Conservation (phyloP, 2,888 invertebrate genomes). For the Peribatodes rhomboidaria region DNA sequence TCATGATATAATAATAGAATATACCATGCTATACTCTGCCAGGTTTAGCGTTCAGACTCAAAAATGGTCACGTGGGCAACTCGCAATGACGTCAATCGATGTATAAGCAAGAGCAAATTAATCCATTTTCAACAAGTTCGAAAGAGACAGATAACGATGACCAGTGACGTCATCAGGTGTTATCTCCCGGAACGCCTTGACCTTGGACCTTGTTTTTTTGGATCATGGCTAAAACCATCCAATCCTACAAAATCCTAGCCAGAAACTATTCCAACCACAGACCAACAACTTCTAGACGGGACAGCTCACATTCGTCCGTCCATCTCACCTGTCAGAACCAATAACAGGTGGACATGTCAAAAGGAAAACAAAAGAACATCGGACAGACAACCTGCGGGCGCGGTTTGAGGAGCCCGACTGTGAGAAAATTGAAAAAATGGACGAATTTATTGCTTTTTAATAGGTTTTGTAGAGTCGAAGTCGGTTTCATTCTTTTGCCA, state of each 20-base stretch:
- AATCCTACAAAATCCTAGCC: not conserved
- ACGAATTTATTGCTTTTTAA: not conserved
- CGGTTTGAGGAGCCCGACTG: constrained; percentile 36
- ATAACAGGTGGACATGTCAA: constrained; percentile 53
- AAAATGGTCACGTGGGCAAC: no score
- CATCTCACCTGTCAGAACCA: constrained; percentile 54
- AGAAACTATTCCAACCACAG: constrained; percentile 5
- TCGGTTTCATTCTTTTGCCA: not conserved
- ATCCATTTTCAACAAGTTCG: no score
- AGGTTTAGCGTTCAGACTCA: no score
- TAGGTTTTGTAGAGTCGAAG: not conserved
- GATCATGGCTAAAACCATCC: no score
- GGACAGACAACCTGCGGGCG: constrained; percentile 27
- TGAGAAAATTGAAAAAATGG: constrained; percentile 19
- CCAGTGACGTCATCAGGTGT: no score
- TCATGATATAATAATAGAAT: no score
- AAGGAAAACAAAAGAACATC: constrained; percentile 45
- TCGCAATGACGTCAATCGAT: no score
- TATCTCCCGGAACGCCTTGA: no score
- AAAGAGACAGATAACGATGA: no score
- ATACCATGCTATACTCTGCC: no score
- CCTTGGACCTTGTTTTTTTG: no score
- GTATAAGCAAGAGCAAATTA: no score
- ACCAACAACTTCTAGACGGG: constrained; percentile 15
- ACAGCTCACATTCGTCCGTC: not conserved